Base-by-base conservation (phyloP, 2,888 invertebrate species). In the Tolmerus cingulatus region DNA sequence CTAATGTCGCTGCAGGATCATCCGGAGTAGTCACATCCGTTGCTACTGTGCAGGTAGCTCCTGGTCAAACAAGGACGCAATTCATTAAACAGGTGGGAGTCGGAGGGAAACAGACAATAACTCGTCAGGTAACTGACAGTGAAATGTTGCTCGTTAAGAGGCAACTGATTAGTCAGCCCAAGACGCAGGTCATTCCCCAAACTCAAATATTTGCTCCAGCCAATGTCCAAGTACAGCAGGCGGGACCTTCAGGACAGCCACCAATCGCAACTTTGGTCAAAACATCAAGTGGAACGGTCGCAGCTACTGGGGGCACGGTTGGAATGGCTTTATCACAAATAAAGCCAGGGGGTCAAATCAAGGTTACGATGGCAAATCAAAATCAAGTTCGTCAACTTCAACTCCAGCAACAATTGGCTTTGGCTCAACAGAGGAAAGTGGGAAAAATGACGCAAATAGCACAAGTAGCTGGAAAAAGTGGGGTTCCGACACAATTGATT, bases 401-500 rank as follows among this genome's bases (percentile, higher is more conserved):
- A 74, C 91, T 95, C 88, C 95, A 95, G 89, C 94, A 95, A 88
- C 93, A 93, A 90, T 92, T 93, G 78, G 91, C 94, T 2, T 91
- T 95, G 27, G 92, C 93, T 0, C 94, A 90, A 90, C 91, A 95
- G 89, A 93, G 95, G 43, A 95, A 95, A 90, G 93, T 93, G 0
- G 95, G 95, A 88, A 95, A 95, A 89, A 94, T 95, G 89, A 93
- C 95, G 0, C 95, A 95, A 89, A 90, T 92, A 87, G 91, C 91
- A 2, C 90, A 90, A 57, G 90, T 90, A 5, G 90, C 91, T 5
- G 91, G 91, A 74, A 93, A 93, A 89, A 91, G 92, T 5, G 93
- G 94, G 4, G 94, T 95, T 34, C 94, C 95, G 14, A 94, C 96
- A 0, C 96, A 96, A 90, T 92, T 97, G 88, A 95, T 97, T 84